These are phyloP conservation scores for Boloria selene DNA, from an alignment of 2,888 invertebrate species.

Conservation along the genomic window DNA sequence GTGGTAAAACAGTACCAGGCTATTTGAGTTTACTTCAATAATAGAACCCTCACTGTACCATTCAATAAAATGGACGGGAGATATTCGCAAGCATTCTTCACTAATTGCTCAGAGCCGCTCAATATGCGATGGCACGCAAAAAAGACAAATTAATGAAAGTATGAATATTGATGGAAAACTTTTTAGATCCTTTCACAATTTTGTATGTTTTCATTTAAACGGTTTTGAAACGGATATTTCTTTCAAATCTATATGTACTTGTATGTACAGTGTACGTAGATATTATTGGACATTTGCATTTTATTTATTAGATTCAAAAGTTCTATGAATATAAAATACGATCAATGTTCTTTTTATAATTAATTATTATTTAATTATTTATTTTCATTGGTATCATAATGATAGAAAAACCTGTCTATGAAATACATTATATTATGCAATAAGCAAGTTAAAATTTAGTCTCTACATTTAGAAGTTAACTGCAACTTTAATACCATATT, in stretches of 20 bases:
- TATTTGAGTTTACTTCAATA: constrained; percentile 15
- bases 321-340: no score
- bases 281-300: no score
- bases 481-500: no score
- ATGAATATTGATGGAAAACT: constrained; percentile 60
- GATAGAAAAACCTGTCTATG: no score
- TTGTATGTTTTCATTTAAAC: constrained; percentile 13
- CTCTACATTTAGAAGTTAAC: no score
- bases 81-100: constrained; percentile 67
- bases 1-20: not conserved
- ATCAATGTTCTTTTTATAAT: no score
- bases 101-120: constrained; percentile 67
- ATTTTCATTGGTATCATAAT: no score
- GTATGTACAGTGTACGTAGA: not conserved
- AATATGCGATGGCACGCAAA: constrained; percentile 70
- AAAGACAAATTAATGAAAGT: constrained; percentile 65
- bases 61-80: constrained; percentile 59
- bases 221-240: constrained; percentile 6
- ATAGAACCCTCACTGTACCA: constrained; percentile 43
- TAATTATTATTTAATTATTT: no score
- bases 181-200: constrained; percentile 37
- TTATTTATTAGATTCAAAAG: no score
- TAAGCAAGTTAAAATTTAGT: no score
- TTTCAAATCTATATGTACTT: not conserved
- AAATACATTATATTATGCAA: no score